Conservation (phyloP, 2,888 invertebrate species). For the Coecobrya sp. region DNA sequence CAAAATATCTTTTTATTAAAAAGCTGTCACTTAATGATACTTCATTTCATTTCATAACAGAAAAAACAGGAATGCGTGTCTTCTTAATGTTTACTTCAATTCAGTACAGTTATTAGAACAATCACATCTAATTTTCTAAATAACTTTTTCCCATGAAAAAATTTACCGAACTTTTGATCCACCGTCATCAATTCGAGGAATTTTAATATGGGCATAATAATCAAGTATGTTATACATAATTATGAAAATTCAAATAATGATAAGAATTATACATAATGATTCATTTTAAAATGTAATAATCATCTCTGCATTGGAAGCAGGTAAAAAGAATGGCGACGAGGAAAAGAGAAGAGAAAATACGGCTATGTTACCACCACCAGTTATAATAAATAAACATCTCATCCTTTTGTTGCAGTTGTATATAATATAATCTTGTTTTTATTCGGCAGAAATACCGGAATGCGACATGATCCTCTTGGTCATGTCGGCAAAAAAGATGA, state of each 20-base stretch:
- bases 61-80: no score
- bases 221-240: neutral
- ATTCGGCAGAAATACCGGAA: constrained; percentile 50
- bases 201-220: constrained; percentile 9
- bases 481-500: constrained; percentile 52
- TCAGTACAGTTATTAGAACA: neutral
- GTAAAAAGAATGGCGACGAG: neutral
- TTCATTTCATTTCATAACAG: no score
- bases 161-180: neutral
- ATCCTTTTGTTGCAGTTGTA: neutral
- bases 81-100: no score
- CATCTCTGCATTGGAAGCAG: neutral
- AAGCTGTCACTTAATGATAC: no score
- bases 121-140: neutral
- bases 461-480: constrained; percentile 65
- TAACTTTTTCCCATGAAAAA: neutral
- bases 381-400: neutral
- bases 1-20: no score
- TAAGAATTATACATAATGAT: constrained; percentile 20
- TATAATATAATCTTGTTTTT: neutral
- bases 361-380: neutral
- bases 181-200: neutral
- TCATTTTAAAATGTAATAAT: constrained; percentile 25
- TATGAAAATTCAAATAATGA: constrained; percentile 2
- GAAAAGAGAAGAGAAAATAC: neutral